A percentile compares a stretch with the other conserved stretches of the same genome.
phyloP scores from a whole-genome alignment of 2,888 invertebrate genomes.

The Petrolisthes manimaculis region DNA sequence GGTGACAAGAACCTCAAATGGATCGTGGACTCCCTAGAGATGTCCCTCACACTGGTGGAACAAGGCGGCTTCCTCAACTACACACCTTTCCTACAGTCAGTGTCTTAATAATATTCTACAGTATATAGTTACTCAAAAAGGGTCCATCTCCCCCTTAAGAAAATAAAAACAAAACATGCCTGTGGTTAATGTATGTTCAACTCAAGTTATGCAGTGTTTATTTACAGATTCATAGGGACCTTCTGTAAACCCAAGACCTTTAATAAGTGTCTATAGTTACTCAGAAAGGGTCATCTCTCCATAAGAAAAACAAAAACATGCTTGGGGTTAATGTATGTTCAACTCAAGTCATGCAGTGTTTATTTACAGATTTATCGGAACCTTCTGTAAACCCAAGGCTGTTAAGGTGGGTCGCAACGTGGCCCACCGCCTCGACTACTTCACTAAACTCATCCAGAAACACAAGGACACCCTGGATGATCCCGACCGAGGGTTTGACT shows the following conservation, averaged over 20 bases:
- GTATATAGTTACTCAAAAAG: too few species aligned
- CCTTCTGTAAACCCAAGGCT: constrained; percentile 54
- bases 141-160: too few species aligned
- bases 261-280: constrained; percentile 35
- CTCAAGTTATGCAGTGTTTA: too few species aligned
- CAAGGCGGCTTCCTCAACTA: constrained; percentile 64
- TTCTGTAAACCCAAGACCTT: constrained; percentile 54
- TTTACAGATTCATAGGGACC: constrained; percentile 56
- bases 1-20: constrained; percentile 57
- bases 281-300: too few species aligned
- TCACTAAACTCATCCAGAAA: constrained; percentile 45
- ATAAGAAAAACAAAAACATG: not conserved
- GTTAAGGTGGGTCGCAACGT: constrained; percentile 56
- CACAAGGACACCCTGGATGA: constrained; percentile 56
- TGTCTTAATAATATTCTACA: not conserved
- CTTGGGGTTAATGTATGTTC: too few species aligned
- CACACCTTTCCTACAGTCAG: constrained; percentile 58
- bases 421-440: constrained; percentile 50
- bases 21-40: constrained; percentile 63
- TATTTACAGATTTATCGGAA: constrained; percentile 53
- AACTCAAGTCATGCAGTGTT: not conserved
- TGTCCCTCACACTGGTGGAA: constrained; percentile 57
- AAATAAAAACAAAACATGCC: too few species aligned
- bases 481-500: constrained; percentile 47
- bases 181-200: too few species aligned